Base-by-base conservation (phyloP, 2,113 vertebrate genomes). In the Otolemur garnettii region DNA sequence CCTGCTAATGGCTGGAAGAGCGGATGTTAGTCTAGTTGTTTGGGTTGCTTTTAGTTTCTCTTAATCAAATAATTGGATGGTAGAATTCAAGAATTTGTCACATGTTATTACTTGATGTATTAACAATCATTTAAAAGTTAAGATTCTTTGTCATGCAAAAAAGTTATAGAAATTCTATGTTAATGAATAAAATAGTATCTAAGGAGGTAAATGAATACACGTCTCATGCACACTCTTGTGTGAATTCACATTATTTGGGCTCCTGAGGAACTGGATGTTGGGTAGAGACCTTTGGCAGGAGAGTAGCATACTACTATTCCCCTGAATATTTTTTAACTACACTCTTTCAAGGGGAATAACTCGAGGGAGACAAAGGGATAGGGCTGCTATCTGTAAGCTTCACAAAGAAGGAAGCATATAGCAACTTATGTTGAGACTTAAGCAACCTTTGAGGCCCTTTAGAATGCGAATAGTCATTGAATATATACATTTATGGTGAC, bases 201-300 rank as follows among this genome's bases (percentile, higher is more conserved):
- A 86, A 96, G 93, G 91, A 97, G 94, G 86, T 88, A 86, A 97
- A 75, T 77, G 81, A 97, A 98, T 98, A 87, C 93, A 97, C 98
- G 95, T 98, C 98, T 98, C 84, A 95, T 97, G 68, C 24, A 82
- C 60, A 84, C 95, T 97, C 97, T 97, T 93, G 96, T 66, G 38
- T 88, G 50, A 79, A 10, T 35, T n/a, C 30, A n/a, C 64, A 21
- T 57, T 64, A 0, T 75, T 26, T 45, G 14, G 7, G 6, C 7
- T 91, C 14, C 60, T 78, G 80, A 45, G 8, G 55, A 90, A 42
- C 35, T 60, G 50, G 33, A 18, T 38, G 10, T 62, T 66, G 45
- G 15, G 13, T 38, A 30, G 18, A 10, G 18, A 26, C 10, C 30
- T 35, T 0, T 10, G n/a, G 8, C 57, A 19, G 21, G 4, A 72